Evolutionary conservation across 2,797 vertebrate genomes (phyloP).

Genomic region (Synanceia verrucosa): DNA sequence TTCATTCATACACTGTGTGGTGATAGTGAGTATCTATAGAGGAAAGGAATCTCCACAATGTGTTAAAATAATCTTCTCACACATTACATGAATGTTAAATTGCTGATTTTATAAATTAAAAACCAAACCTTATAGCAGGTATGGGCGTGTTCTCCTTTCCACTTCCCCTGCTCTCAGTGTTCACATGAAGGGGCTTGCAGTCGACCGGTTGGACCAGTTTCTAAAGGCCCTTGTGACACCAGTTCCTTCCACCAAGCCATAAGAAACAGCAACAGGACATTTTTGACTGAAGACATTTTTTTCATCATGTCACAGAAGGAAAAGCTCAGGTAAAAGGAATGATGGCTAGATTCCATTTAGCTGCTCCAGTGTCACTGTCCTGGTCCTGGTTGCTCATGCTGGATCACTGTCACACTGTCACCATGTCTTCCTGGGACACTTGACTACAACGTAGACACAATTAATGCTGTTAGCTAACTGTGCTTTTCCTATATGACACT

Average conservation of each 20-base stretch:
- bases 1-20: background rate
- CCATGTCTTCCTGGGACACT: background rate
- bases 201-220: slow-evolving; percentile 40
- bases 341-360: background rate
- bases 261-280: background rate
- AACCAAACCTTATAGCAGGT: background rate
- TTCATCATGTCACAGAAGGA: background rate
- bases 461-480: background rate
- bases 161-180: background rate
- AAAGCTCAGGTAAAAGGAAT: background rate
- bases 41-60: background rate
- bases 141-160: background rate
- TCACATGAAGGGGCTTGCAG: background rate
- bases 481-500: background rate
- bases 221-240: background rate
- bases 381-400: background rate
- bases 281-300: no score
- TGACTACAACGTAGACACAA: background rate
- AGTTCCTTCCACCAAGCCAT: background rate
- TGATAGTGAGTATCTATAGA: background rate
- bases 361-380: background rate
- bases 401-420: background rate
- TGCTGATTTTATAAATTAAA: background rate
- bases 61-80: background rate
- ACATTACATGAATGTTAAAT: background rate